Evolutionary conservation across 2,888 invertebrate genomes (phyloP).

Genomic region (Uloborus plumipes): DNA sequence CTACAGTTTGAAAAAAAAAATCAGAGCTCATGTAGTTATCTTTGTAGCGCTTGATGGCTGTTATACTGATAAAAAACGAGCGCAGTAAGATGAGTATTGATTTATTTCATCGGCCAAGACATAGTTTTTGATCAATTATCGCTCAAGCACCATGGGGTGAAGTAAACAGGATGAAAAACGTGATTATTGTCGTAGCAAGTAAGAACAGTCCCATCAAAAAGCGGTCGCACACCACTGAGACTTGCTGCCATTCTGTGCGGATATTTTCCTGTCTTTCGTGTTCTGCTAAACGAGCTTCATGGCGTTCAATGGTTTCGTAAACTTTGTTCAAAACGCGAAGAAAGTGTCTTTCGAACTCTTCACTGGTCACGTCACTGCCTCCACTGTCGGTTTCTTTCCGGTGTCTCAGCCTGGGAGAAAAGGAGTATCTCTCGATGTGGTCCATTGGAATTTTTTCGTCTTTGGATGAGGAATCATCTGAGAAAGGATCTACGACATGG

Average conservation of each 20-base stretch:
- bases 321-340: conserved; percentile 79
- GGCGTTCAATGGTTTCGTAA: conserved; percentile 82
- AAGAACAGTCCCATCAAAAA: conserved; percentile 83
- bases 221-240: conserved; percentile 86
- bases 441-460: conserved; percentile 70
- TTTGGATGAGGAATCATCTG: conserved; percentile 73
- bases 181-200: conserved; percentile 81
- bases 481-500: conserved; percentile 21
- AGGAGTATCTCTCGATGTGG: conserved; percentile 67
- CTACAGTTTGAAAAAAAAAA: too few species aligned
- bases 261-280: conserved; percentile 84
- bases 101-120: too few species aligned
- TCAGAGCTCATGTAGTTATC: too few species aligned
- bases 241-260: conserved; percentile 86
- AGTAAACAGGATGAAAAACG: conserved; percentile 82
- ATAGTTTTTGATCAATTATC: too few species aligned
- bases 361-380: conserved; percentile 59
- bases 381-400: conserved; percentile 61
- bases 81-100: too few species aligned
- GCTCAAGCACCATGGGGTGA: conserved; percentile 76
- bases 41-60: too few species aligned
- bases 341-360: conserved; percentile 78
- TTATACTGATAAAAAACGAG: too few species aligned
- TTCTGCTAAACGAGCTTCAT: conserved; percentile 83
- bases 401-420: conserved; percentile 67